Percentiles rank a stretch among this genome's conserved stretches.
These are phyloP conservation scores for Phrixothrix hirtus DNA, from an alignment of 2,888 invertebrate genomes.

Conservation along the genomic window DNA sequence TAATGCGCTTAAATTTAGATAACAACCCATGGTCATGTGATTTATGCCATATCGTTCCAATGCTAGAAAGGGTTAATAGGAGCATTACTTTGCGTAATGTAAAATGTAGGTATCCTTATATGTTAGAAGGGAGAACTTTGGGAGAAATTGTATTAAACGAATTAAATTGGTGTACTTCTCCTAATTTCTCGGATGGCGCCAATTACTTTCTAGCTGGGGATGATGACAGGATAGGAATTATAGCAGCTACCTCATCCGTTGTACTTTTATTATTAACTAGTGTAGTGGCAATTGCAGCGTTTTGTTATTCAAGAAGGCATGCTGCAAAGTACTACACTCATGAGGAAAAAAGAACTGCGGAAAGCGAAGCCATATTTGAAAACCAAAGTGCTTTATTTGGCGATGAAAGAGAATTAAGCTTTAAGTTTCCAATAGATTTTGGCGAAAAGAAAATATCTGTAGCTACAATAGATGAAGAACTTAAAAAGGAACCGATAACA, in stretches of 20 bases:
- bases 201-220: constrained; percentile 55
- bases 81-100: constrained; percentile 60
- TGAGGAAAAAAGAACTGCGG: constrained; percentile 65
- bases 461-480: constrained; percentile 53
- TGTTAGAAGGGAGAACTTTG: constrained; percentile 60
- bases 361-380: constrained; percentile 56
- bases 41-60: constrained; percentile 65
- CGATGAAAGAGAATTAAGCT: constrained; percentile 60
- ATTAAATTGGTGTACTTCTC: constrained; percentile 60
- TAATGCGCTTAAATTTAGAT: constrained; percentile 55
- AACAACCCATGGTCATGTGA: constrained; percentile 73
- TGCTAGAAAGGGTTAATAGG: constrained; percentile 63
- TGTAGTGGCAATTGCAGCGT: constrained; percentile 56
- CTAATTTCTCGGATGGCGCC: constrained; percentile 61
- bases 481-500: constrained; percentile 52
- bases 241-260: constrained; percentile 62
- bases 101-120: constrained; percentile 63
- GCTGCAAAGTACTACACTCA: constrained; percentile 81
- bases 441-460: constrained; percentile 52
- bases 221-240: constrained; percentile 60
- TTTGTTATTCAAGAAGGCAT: constrained; percentile 71
- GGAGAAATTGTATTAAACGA: constrained; percentile 51
- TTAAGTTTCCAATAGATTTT: constrained; percentile 60
- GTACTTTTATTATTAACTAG: constrained; percentile 59
- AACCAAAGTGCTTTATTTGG: constrained; percentile 55